These are phyloP conservation scores for Heterotilapia buettikoferi DNA, from an alignment of 2,113 vertebrate genomes.

Conservation along the genomic window DNA sequence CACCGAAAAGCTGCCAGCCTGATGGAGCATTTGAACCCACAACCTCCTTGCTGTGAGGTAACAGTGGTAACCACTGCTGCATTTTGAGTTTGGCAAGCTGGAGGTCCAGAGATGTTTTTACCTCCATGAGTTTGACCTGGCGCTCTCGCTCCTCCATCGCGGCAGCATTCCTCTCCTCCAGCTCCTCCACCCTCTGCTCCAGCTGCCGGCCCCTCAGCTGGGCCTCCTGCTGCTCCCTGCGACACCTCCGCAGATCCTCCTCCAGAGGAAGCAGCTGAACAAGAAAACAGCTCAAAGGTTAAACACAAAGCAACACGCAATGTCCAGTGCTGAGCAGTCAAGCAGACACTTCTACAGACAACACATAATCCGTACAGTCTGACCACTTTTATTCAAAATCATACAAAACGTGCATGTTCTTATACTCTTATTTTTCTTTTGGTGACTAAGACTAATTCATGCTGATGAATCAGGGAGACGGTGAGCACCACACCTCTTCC, in stretches of 20 bases:
- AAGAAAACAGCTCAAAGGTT: constrained; percentile 1
- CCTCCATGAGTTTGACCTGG: constrained; percentile 88
- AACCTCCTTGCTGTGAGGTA: background rate
- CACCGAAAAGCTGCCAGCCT: background rate
- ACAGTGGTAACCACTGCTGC: background rate
- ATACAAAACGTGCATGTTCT: background rate
- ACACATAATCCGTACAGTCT: background rate
- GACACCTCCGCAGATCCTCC: constrained; percentile 79
- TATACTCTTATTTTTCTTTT: background rate
- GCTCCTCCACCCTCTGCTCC: constrained; percentile 80
- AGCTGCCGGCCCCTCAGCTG: constrained; percentile 78
- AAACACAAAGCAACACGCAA: background rate
- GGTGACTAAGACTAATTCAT: background rate
- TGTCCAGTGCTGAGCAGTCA: background rate
- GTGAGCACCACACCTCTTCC: constrained; percentile 80
- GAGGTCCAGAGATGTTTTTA: constrained; percentile 26
- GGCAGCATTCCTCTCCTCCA: constrained; percentile 78
- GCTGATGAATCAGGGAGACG: constrained; percentile 14
- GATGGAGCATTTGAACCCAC: background rate
- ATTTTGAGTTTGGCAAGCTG: background rate
- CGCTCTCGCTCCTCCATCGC: constrained; percentile 77
- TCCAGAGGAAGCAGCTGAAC: constrained; percentile 82
- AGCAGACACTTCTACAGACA: background rate
- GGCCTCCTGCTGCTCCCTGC: constrained; percentile 80
- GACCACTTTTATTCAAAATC: background rate